Percentiles rank a stretch among this genome's conserved stretches.
Evolutionary conservation across 2,113 vertebrate species (phyloP).

Genomic region (Rostratula benghalensis): DNA sequence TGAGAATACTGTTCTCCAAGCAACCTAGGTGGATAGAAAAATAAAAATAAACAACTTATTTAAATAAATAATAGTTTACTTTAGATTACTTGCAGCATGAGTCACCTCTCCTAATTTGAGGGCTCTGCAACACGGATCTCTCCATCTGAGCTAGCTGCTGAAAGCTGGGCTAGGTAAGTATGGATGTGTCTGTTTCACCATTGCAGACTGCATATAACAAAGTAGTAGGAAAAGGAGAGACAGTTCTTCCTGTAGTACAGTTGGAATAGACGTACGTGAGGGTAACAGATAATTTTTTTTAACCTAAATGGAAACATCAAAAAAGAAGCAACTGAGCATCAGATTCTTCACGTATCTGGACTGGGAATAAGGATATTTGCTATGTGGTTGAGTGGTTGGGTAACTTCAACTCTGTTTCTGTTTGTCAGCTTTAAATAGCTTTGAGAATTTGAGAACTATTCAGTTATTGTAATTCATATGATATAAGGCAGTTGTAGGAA

Average conservation of each 20-base stretch:
- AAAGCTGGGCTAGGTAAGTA: not conserved
- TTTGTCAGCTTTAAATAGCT: not conserved
- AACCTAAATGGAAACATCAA: not conserved
- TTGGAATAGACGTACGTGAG: not conserved
- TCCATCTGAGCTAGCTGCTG: not conserved
- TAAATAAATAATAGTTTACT: not conserved
- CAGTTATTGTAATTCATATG: not conserved
- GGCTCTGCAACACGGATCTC: not conserved
- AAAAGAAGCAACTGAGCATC: not conserved
- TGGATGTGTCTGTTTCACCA: not conserved
- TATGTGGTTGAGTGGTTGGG: not conserved
- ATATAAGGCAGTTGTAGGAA: not conserved
- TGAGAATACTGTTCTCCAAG: slow-evolving; percentile 82
- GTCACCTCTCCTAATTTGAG: not conserved
- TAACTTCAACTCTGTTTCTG: not conserved
- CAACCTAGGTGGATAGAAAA: slow-evolving; percentile 71
- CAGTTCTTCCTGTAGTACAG: not conserved
- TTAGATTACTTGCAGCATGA: not conserved
- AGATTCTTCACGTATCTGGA: not conserved
- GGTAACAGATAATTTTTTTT: not conserved
- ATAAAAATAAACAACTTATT: not conserved
- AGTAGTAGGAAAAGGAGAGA: not conserved
- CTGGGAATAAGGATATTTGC: not conserved
- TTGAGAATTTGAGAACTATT: not conserved
- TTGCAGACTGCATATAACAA: not conserved